Base-by-base conservation (phyloP, 2,113 vertebrate species). In the Megaptera novaeangliae region DNA sequence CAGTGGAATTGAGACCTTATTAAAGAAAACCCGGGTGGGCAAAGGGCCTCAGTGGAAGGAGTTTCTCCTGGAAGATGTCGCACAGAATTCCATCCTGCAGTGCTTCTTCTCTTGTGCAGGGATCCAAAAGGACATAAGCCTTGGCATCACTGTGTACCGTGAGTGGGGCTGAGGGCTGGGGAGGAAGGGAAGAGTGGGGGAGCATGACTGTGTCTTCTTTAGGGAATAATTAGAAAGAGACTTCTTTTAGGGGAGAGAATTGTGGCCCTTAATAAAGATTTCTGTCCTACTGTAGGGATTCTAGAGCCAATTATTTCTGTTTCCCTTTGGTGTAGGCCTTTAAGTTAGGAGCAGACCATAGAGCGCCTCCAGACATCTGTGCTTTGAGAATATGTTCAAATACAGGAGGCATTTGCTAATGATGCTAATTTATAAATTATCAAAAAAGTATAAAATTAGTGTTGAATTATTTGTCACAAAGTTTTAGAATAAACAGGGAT, bases 1-100 rank as follows among this genome's bases (percentile, higher is more conserved):
- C 31, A 95, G 97, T 52, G 97, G 93, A 66, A 91, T 98, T 55
- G 97, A 98, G 75, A 98, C 97, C 6, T 87, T 96, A 36, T 94
- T 97, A 27, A 98, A 96, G 93, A 98, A 97, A 83, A 97, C 71
- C 57, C 88, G 91, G 88, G 49, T 97, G 63, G 72, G 27, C 84
- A 97, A 3, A 95, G 96, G 96, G 39, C 88, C 57, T 88, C 96
- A 96, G 85, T 98, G 98, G 98, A 97, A 96, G 69, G 72, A 64
- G 39, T 98, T 97, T 91, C 88, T 97, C 39, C 93, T 97, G 91
- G 95, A 97, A 59, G 63, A 95, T 8, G 15, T 98, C 85, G 96
- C 94, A 8, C 82, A 97, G 86, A 83, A 86, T 72, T 96, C 93
- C 14, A 13, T 95, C 15, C 75, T 98, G 64, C 96, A 93, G 41